Evolutionary conservation across 2,888 invertebrate species (phyloP), one percentile per base, ranked within the genome.

Genomic region (Lithophane leautieri): DNA sequence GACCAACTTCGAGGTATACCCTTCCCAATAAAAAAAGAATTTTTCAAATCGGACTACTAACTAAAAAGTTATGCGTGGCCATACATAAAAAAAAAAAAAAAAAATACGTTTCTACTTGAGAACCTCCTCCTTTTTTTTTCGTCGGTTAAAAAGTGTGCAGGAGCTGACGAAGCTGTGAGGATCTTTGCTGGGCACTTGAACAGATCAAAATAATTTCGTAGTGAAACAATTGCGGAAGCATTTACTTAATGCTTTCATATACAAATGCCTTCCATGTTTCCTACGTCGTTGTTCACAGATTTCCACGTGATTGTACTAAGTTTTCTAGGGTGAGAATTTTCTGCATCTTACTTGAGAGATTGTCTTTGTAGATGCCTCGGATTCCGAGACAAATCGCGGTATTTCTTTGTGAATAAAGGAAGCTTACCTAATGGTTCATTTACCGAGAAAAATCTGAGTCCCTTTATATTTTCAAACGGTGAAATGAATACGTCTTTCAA

Each of bases 241-340:
- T 63, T 78, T 44, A 34, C 12, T 50, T 42, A 0, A n/a, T 16
- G 16, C 28, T 19, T 16, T 12, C 52, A 16, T 22, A 52, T 22
- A 42, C 28, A 69, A 34, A 79, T 52, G 11, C 44, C 40, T 54
- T 40, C 19, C 50, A 70, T 16, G 56, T 67, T 76, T 56, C 62
- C 79, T 52, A 52, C 62, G 44, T 25, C 44, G 12, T 11, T 63
- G 60, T 34, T 68, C 54, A 50, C 47, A 42, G 63, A 78, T 74
- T 78, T 82, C 34, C 68, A 65, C 60, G 8, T 28, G 70, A 73
- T 73, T 68, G 63, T 68, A 34, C 50, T 22, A 22, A 65, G 74
- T 71, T 78, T 70, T 82, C 63, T 82, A 70, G 68, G 68, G 63
- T 71, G 82, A 50, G 73, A 81, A 71, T 78, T 70, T 78, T 50